phyloP scores from a whole-genome alignment of 2,113 vertebrate genomes.

The Mus spicilegus region DNA sequence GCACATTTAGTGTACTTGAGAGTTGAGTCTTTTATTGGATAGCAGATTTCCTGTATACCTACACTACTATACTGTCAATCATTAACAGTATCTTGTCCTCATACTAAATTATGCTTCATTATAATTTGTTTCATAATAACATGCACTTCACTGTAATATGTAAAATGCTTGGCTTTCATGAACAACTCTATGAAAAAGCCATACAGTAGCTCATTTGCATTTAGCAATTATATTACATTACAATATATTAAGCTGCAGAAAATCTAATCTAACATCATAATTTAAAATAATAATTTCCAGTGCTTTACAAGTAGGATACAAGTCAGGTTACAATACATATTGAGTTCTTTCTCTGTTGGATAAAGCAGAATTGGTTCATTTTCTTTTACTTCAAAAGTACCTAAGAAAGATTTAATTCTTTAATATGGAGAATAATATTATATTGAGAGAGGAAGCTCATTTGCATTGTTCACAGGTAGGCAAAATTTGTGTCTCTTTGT shows the following conservation, averaged over 20 bases:
- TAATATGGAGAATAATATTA: constrained; percentile 44
- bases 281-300: constrained; percentile 86
- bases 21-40: background rate
- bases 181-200: constrained; percentile 83
- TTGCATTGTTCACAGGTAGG: constrained; percentile 23
- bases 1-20: constrained; percentile 30
- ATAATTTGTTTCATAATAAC: constrained; percentile 89
- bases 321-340: constrained; percentile 83
- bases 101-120: constrained; percentile 85
- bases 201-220: constrained; percentile 87
- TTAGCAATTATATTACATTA: constrained; percentile 88
- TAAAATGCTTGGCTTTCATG: constrained; percentile 86
- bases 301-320: constrained; percentile 84
- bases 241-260: constrained; percentile 87
- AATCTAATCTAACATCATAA: constrained; percentile 87
- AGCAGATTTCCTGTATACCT: constrained; percentile 40
- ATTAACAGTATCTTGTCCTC: constrained; percentile 75
- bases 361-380: constrained; percentile 80
- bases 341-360: constrained; percentile 71
- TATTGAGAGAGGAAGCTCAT: background rate
- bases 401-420: constrained; percentile 61
- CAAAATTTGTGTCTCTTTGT: constrained; percentile 54
- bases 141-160: constrained; percentile 83
- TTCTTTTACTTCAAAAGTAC: constrained; percentile 67
- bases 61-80: constrained; percentile 34